Conservation (phyloP, 2,113 vertebrate genomes). For the Tenrec ecaudatus region DNA sequence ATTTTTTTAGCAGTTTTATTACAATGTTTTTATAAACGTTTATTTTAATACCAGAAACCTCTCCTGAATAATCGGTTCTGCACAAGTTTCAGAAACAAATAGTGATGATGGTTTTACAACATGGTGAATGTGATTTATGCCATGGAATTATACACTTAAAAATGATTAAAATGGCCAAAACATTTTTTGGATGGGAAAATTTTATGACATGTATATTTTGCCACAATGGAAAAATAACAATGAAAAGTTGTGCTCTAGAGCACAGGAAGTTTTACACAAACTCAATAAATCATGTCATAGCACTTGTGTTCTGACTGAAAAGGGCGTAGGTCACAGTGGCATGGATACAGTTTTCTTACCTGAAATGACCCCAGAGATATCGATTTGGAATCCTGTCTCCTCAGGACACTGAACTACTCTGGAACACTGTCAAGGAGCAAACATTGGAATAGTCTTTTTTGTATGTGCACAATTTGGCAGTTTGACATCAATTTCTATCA, state of each 20-base stretch:
- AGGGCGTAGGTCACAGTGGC: not conserved
- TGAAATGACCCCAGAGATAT: not conserved
- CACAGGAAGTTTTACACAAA: not conserved
- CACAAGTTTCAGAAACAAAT: not conserved
- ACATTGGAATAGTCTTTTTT: not conserved
- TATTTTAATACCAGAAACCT: not conserved
- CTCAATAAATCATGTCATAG: not conserved
- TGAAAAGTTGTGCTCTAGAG: not conserved
- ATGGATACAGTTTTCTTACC: not conserved
- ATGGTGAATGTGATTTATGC: not conserved
- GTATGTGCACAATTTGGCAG: not conserved
- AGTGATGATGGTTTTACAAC: not conserved
- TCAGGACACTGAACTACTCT: not conserved
- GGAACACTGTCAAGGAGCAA: not conserved
- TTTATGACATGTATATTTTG: not conserved
- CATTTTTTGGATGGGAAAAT: not conserved
- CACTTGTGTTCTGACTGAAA: not conserved
- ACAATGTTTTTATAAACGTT: no score
- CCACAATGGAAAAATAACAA: not conserved
- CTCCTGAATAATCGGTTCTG: not conserved
- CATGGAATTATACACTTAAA: not conserved
- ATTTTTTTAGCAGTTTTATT: no score
- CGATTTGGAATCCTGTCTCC: not conserved
- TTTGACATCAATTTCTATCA: not conserved
- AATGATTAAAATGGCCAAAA: not conserved